Evolutionary conservation across 2,797 vertebrate species (phyloP).

Genomic region (Myotis findleyi): DNA sequence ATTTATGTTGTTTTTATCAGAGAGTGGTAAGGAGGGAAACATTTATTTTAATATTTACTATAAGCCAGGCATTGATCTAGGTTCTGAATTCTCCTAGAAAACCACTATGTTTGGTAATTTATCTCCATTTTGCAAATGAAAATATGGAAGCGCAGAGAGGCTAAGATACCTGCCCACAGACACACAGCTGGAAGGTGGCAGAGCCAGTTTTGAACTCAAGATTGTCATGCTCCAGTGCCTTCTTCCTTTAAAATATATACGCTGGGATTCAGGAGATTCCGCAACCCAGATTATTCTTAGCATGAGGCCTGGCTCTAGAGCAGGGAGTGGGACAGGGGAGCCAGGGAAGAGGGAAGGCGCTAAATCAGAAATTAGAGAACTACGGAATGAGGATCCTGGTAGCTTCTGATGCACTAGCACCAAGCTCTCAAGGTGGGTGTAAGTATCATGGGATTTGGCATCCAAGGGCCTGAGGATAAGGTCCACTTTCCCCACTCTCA

Average conservation of each 20-base stretch:
- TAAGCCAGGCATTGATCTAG: neutral
- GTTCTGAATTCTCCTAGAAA: slow-evolving; percentile 17
- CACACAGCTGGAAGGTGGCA: neutral
- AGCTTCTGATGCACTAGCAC: neutral
- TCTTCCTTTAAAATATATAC: neutral
- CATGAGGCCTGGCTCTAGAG: neutral
- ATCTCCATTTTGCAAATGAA: neutral
- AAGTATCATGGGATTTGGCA: neutral
- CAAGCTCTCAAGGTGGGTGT: neutral
- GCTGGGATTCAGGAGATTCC: neutral
- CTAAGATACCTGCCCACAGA: neutral
- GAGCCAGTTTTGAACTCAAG: neutral
- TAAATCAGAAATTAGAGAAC: neutral
- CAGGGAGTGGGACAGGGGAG: neutral
- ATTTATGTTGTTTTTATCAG: neutral
- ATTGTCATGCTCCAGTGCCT: neutral
- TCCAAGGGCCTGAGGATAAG: neutral
- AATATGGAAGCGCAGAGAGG: neutral
- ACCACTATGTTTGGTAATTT: neutral
- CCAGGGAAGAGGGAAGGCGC: neutral
- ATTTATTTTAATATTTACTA: slow-evolving; percentile 37
- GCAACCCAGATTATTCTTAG: neutral
- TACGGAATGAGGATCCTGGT: neutral
- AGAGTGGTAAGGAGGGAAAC: slow-evolving; percentile 1
- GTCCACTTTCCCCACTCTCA: no score